Base-by-base conservation (phyloP, 2,797 vertebrate species). In the Molossus molossus region DNA sequence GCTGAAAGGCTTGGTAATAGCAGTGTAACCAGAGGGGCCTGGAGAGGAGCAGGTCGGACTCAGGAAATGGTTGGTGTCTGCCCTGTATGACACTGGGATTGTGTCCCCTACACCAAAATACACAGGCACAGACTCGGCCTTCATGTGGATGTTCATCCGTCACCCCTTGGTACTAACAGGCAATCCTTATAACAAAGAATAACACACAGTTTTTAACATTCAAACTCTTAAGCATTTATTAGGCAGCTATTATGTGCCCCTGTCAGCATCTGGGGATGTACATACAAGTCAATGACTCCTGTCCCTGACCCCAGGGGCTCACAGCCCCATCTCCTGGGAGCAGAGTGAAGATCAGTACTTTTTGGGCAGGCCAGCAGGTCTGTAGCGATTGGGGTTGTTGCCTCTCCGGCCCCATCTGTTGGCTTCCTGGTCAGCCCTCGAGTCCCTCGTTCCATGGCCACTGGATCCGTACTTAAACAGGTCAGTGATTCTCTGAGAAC, bases 311-410 rank as follows among this genome's bases (percentile, higher is more conserved):
- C 40, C 10, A 40, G 27, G 27, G 12, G 1, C 5, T 55, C 64
- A 70, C 5, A 81, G 57, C 29, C 12, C 62, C 1, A 0, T n/a
- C 2, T 12, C 15, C 57, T 9, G 50, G 77, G n/a, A 58, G 45
- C 50, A 87, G 25, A 79, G 15, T 4, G 23, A 48, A 4, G 53
- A 40, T 98, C 75, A 99, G 97, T 99, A 98, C 4, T 97, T 96
- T 0, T 0, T 0, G 57, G 98, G 98, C 81, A 98, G 98, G 37
- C 97, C 97, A 0, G 0, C 0, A 0, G 98, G 98, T 15, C 98
- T 94, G 98, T 96, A 99, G 83, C 0, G 17, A 95, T 98, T 98
- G 87, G 98, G 98, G 69, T 99, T 79, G 0, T 93, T 72, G 21
- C 98, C 98, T 0, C 12, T 73, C 3, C 97, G 87, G 69, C 98